phyloP scores from a whole-genome alignment of 2,888 invertebrate genomes.

The Acronicta leporina region DNA sequence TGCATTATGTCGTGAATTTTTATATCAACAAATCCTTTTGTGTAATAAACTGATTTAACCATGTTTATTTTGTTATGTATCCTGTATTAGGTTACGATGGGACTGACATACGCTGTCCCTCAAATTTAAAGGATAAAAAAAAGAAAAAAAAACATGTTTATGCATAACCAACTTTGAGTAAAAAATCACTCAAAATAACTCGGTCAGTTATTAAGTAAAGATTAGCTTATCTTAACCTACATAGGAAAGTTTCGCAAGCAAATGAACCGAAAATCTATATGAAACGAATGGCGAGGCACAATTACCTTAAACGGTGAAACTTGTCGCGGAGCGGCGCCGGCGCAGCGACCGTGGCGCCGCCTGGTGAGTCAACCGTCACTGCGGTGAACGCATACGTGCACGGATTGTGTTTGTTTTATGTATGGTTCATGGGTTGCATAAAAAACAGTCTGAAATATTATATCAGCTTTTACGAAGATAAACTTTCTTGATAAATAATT shows the following conservation, averaged over 20 bases:
- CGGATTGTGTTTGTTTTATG: conserved; percentile 23
- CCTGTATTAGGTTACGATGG: too few relatives aligned
- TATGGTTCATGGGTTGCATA: conserved; percentile 30
- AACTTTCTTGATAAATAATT: not conserved
- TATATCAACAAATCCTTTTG: conserved; percentile 3
- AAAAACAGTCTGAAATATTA: conserved; percentile 29
- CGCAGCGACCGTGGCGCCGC: conserved; percentile 59
- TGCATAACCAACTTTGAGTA: conserved; percentile 4
- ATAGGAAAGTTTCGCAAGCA: conserved; percentile 42
- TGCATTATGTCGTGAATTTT: conserved; percentile 17
- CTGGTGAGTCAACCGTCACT: conserved; percentile 60
- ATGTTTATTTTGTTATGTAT: too few relatives aligned
- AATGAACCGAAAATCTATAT: conserved; percentile 57
- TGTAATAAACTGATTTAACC: conserved; percentile 17
- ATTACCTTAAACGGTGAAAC: conserved; percentile 60
- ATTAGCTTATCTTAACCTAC: conserved; percentile 50
- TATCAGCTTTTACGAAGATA: not conserved
- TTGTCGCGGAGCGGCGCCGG: conserved; percentile 47
- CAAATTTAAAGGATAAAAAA: too few relatives aligned
- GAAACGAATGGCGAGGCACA: conserved; percentile 45
- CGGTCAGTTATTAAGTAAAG: conserved; percentile 41
- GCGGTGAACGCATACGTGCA: conserved; percentile 27
- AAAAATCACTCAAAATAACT: conserved; percentile 30
- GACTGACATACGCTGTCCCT: too few relatives aligned
- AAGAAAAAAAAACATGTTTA: too few relatives aligned